phyloP scores from a whole-genome alignment of 2,888 invertebrate genomes.

The Tetheella fluctuosa region DNA sequence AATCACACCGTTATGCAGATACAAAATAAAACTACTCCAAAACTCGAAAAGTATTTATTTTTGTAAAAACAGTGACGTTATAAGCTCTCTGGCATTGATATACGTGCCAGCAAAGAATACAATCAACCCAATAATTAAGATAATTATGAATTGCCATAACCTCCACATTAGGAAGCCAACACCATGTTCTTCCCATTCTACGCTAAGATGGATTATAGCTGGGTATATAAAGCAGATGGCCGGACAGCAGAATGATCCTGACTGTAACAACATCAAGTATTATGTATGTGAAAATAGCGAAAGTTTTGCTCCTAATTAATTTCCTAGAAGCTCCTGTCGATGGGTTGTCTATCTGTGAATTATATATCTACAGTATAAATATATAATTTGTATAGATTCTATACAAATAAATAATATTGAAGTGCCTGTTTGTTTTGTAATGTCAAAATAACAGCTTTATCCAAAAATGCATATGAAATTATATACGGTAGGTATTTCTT shows the following conservation, averaged over 20 bases:
- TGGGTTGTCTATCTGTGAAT: too few species aligned
- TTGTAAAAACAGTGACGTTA: conserved; percentile 30
- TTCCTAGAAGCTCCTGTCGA: too few species aligned
- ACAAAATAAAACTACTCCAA: not conserved
- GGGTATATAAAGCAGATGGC: conserved; percentile 59
- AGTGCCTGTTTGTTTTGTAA: too few species aligned
- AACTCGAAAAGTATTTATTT: not conserved
- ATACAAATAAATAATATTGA: too few species aligned
- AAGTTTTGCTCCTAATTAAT: too few species aligned
- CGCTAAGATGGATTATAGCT: conserved; percentile 51
- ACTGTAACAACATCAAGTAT: conserved; percentile 34
- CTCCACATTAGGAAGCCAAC: conserved; percentile 52
- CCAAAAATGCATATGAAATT: too few species aligned
- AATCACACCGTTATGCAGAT: not conserved
- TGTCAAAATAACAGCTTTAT: too few species aligned
- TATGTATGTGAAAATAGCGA: too few species aligned
- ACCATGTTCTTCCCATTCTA: conserved; percentile 52
- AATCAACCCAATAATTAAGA: conserved; percentile 38
- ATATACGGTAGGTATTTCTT: too few species aligned
- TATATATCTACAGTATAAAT: too few species aligned
- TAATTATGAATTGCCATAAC: conserved; percentile 35
- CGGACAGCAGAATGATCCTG: conserved; percentile 53
- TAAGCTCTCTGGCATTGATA: conserved; percentile 36
- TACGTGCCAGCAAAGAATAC: conserved; percentile 43
- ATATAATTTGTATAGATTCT: too few species aligned